Evolutionary conservation across 2,113 vertebrate genomes (phyloP).

Genomic region (Upupa epops): DNA sequence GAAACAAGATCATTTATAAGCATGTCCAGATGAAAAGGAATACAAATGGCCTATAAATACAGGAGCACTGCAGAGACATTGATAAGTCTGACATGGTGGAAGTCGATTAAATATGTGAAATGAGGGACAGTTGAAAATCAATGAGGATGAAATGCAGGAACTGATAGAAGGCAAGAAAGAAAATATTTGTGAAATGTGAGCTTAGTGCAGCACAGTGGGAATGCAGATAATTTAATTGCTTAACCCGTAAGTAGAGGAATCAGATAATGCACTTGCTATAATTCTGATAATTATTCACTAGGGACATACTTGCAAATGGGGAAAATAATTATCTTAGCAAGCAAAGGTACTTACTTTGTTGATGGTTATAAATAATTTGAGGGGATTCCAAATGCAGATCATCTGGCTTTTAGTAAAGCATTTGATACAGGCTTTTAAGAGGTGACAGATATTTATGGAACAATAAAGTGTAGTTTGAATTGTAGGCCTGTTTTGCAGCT

Average conservation of each 20-base stretch:
- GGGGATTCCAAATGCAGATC: background rate
- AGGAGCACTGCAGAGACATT: background rate
- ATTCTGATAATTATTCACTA: background rate
- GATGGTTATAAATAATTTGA: constrained; percentile 2
- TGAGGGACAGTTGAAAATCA: background rate
- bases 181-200: constrained; percentile 36
- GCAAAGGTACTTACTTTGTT: constrained; percentile 9
- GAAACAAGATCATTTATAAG: background rate
- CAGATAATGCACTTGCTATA: background rate
- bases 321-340: background rate
- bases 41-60: constrained; percentile 33
- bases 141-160: background rate
- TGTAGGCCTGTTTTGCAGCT: background rate
- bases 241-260: background rate
- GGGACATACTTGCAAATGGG: background rate
- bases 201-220: background rate
- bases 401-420: background rate
- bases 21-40: background rate
- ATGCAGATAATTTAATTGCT: background rate
- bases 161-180: background rate
- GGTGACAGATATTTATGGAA: background rate
- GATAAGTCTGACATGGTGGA: background rate
- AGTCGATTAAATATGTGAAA: constrained; percentile 1
- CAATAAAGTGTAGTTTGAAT: background rate
- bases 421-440: background rate